Base-by-base conservation (phyloP, 2,888 invertebrate species). In the Nesidiocoris tenuis region DNA sequence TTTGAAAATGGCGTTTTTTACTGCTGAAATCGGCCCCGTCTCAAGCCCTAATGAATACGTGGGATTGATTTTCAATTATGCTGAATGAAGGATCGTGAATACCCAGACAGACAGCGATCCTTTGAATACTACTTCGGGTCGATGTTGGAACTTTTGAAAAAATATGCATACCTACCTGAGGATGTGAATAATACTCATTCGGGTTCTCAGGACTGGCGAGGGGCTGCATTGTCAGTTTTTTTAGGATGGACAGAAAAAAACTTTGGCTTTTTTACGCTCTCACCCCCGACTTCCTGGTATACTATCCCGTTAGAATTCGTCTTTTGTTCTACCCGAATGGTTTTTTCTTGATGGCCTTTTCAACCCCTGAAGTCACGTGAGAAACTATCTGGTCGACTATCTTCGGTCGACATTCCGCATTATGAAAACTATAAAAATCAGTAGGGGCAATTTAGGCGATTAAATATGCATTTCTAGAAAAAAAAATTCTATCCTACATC, bases 251-350 rank as follows among this genome's bases (percentile, higher is more conserved):
- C 39, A 3, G 39, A 39, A 72, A 72, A 72, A 72, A 67, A 54
- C 7, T 5, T 19, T 1, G 17, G 39, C 19, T 72, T 72, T 72
- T 72, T 72, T 72, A 61, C 9, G 55, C 24, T 17, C 21, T 18
- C 72, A 61, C 61, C 72, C 72, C 39, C 61, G 23, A 72, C 72
- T 72, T 72, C 72, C 72, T 72, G 23, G 39, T 72, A n/a, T n/a
- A 22, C 25, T 18, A 61, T 72, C 72, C 72, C 72, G 72, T 72
- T 72, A 72, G 72, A 61, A 1, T 39, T 39, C 21, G 25, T 63
- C 55, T 55, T 19, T 24, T 72, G 63, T 72, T 63, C 72, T 72
- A 7, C 23, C 24, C 59, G 59, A 59, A n/a, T 22, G 19, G 23
- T 61, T 72, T 72, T 61, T 72, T 72, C 18, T 19, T 25, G 17